A percentile compares a stretch with the other conserved stretches of the same genome.
These are phyloP conservation scores for Hippolais icterina DNA, from an alignment of 2,113 vertebrate species.

Conservation along the genomic window DNA sequence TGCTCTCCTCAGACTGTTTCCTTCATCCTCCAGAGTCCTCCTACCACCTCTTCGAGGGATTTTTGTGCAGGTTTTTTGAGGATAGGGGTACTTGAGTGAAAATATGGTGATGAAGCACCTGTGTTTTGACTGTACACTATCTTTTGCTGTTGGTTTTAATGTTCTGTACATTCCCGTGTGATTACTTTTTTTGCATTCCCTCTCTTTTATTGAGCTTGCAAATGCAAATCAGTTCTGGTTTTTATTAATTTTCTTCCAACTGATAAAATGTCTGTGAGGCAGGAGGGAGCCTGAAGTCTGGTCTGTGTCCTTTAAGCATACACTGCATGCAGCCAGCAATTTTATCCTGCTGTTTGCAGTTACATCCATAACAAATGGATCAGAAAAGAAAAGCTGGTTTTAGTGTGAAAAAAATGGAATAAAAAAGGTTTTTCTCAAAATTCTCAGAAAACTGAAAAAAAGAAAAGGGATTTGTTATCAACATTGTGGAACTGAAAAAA, in stretches of 20 bases:
- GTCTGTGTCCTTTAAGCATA: background rate
- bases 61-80: background rate
- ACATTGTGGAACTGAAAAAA: background rate
- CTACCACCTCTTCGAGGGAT: background rate
- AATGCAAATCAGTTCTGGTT: background rate
- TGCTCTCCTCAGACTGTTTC: background rate
- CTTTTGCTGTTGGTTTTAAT: constrained; percentile 2
- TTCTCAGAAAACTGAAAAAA: background rate
- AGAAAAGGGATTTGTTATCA: background rate
- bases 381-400: background rate
- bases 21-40: background rate
- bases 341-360: background rate
- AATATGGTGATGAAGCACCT: background rate
- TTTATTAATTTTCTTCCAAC: background rate
- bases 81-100: background rate
- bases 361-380: background rate
- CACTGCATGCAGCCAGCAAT: background rate
- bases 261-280: background rate
- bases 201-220: background rate
- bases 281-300: background rate
- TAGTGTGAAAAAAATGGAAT: background rate
- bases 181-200: background rate
- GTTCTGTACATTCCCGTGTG: background rate
- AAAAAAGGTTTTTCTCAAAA: background rate
- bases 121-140: background rate